Evolutionary conservation across 2,888 invertebrate genomes (phyloP), one percentile per base, ranked within the genome.

Genomic region (Prionchulus punctatus): DNA sequence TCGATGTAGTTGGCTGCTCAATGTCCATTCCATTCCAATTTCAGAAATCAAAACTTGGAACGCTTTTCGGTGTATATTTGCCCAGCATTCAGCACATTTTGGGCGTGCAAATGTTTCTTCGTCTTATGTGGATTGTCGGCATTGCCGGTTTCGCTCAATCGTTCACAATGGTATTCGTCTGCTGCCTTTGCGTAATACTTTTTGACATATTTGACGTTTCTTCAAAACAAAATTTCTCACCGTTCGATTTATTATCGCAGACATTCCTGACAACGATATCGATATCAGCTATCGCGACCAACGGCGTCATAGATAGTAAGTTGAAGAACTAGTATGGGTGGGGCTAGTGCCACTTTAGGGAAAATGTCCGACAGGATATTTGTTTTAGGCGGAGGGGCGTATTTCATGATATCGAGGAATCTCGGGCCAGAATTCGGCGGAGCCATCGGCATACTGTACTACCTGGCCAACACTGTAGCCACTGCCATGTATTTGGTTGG

Each of bases 401-500:
- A 96, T 78, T 96, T 94, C 76, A 92, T 96, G 92, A 94, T 96
- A 77, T 92, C 91, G 18, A 81, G 96, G 26, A 70, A 76, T 23
- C 67, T 78, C 63, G 96, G 96, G n/a, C 94, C 94, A 1, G 94
- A 96, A 76, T 94, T 92, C 75, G 96, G 96, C 48, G 94, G 94
- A 27, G 94, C 94, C 47, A 94, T 96, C 28, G 94, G 96, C 50
- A 86, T 94, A 81, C 79, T 96, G 54, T 96, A 94, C 77, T 96
- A 94, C 75, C 86, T 92, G 53, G 94, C 92, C 53, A 96, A 92
- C 59, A 90, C 92, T 7, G 79, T 94, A 45, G 94, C 94, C 23
- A 91, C 90, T 1, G 90, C 94, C 67, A 94, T 96, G 92, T 96
- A 96, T 76, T 89, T 94, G 71, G 88, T 94, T 52, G 94, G 94